phyloP scores from a whole-genome alignment of 1,140 invertebrate genomes.

The Macrobrachium nipponense region DNA sequence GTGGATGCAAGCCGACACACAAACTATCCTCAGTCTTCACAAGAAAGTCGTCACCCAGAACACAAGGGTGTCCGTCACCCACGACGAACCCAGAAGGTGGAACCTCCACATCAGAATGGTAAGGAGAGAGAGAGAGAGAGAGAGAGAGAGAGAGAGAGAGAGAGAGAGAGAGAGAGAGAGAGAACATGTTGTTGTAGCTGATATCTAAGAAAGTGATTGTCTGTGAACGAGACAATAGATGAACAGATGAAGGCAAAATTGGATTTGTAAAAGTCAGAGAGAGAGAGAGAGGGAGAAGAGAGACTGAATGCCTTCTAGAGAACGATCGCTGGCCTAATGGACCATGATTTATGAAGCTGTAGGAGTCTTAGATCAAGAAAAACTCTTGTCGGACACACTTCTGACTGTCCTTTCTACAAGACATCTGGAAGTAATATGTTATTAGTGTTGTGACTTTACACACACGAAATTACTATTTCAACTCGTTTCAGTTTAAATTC shows the following conservation, averaged over 20 bases:
- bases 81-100: slow-evolving; percentile 85
- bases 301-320: too few relatives aligned
- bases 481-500: too few relatives aligned
- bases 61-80: slow-evolving; percentile 83
- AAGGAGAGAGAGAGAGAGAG: slow-evolving; percentile 74
- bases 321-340: too few relatives aligned
- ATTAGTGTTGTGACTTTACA: too few relatives aligned
- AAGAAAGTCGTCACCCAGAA: slow-evolving; percentile 91
- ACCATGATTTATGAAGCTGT: too few relatives aligned
- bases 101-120: slow-evolving; percentile 86
- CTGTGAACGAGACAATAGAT: too few relatives aligned
- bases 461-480: too few relatives aligned
- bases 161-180: background rate
- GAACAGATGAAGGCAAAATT: too few relatives aligned
- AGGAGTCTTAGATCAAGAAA: too few relatives aligned
- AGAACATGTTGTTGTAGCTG: background rate
- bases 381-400: too few relatives aligned
- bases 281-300: background rate
- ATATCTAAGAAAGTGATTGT: background rate
- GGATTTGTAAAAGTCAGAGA: slow-evolving; percentile 70
- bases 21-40: slow-evolving; percentile 90
- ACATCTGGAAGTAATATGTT: too few relatives aligned
- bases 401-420: too few relatives aligned
- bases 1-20: slow-evolving; percentile 89
- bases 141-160: background rate